A percentile compares a stretch with the other conserved stretches of the same genome.
Conservation (phyloP, 2,888 invertebrate genomes). For the Spodoptera littoralis region DNA sequence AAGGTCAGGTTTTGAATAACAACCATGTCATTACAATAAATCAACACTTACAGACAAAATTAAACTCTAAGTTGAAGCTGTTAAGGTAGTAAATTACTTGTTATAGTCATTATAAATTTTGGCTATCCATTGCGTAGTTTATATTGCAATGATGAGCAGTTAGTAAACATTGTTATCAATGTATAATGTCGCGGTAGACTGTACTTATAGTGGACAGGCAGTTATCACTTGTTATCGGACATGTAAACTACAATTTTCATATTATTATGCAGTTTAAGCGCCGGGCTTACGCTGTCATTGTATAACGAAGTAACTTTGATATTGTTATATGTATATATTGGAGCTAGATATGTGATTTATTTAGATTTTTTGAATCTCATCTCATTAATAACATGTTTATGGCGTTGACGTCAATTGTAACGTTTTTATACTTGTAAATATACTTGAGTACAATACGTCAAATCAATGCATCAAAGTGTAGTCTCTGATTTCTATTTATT, state of each 20-base stretch:
- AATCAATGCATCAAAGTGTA: no score
- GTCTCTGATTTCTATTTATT: no score
- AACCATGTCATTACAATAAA: background rate
- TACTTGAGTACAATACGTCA: no score
- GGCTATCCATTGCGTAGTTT: slow-evolving; percentile 12
- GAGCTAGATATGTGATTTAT: no score
- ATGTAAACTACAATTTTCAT: slow-evolving; percentile 18
- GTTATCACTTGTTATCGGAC: slow-evolving; percentile 24
- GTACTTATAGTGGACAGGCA: slow-evolving; percentile 30
- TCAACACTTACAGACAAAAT: background rate
- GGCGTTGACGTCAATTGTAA: no score
- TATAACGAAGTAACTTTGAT: background rate
- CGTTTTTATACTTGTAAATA: no score
- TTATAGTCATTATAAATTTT: no score
- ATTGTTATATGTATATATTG: background rate
- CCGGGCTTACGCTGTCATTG: slow-evolving; percentile 14
- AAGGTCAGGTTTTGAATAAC: slow-evolving; percentile 7
- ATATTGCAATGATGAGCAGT: background rate
- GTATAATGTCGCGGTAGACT: slow-evolving; percentile 41
- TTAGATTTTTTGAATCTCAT: no score
- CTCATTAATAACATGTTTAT: no score
- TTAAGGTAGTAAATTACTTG: background rate
- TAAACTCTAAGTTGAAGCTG: fast-evolving
- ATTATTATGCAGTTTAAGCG: slow-evolving; percentile 11
- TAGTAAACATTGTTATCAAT: slow-evolving; percentile 44